Percentiles rank a stretch among this genome's conserved stretches.
phyloP scores from a whole-genome alignment of 2,888 invertebrate species.

The Habrosyne pyritoides region DNA sequence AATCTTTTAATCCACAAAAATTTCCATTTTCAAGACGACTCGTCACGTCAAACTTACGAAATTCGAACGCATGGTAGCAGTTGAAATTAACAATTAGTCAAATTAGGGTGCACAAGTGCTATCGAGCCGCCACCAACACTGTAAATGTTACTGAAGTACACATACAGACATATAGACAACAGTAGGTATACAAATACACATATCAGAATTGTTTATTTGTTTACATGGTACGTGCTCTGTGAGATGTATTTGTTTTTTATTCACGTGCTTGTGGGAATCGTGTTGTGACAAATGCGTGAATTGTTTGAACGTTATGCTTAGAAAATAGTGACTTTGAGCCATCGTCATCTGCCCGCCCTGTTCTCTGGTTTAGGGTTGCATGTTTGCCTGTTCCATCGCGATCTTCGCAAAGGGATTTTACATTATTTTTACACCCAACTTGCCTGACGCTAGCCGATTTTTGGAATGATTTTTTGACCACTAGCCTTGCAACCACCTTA shows the following conservation, averaged over 20 bases:
- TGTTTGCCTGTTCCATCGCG: no score
- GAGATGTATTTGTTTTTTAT: conserved; percentile 21
- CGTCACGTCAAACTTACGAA: conserved; percentile 46
- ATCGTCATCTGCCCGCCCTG: no score
- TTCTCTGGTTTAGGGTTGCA: no score
- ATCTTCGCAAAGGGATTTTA: no score
- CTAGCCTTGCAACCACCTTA: no score
- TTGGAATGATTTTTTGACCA: no score
- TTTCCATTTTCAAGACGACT: conserved; percentile 21
- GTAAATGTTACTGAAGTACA: conserved; percentile 35
- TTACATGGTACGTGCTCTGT: conserved; percentile 18
- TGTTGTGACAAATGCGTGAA: conserved; percentile 6
- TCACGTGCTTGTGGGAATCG: conserved; percentile 11
- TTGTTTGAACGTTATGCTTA: background rate
- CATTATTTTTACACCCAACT: no score
- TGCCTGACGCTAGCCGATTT: no score
- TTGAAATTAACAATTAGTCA: conserved; percentile 11
- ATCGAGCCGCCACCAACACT: conserved; percentile 34
- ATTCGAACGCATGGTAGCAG: conserved; percentile 30
- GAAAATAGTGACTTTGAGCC: no score
- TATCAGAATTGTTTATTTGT: conserved; percentile 15
- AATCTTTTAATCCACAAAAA: no score
- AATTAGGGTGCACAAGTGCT: conserved; percentile 24
- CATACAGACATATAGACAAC: conserved; percentile 20
- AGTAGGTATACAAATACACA: conserved; percentile 14